phyloP scores from a whole-genome alignment of 2,113 vertebrate species.

The Rallus limicola region DNA sequence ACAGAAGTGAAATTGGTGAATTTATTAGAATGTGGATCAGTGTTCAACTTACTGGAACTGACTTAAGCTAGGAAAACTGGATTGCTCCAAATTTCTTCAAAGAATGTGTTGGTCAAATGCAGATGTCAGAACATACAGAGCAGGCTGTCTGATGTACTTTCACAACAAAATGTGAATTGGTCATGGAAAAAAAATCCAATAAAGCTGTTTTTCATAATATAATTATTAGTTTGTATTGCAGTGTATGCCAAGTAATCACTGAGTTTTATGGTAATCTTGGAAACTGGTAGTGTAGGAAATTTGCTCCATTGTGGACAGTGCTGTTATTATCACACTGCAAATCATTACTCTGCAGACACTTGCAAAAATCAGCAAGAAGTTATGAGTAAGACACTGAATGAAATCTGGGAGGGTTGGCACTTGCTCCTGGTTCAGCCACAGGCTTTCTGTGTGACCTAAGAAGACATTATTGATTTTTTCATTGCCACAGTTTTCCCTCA shows the following conservation, averaged over 20 bases:
- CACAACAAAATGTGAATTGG: not conserved
- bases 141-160: not conserved
- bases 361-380: slow-evolving; percentile 36
- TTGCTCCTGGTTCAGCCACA: slow-evolving; percentile 6
- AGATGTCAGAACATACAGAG: not conserved
- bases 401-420: slow-evolving; percentile 26
- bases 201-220: slow-evolving; percentile 6
- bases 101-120: not conserved
- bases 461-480: not conserved
- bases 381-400: slow-evolving; percentile 1
- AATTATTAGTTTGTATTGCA: not conserved
- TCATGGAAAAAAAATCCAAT: not conserved
- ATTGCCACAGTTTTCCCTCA: not conserved
- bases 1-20: not conserved
- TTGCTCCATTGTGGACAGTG: not conserved
- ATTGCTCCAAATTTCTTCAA: not conserved
- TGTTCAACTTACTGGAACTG: not conserved
- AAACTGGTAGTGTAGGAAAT: not conserved
- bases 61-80: not conserved
- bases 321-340: slow-evolving; percentile 13
- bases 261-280: slow-evolving; percentile 11
- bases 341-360: slow-evolving; percentile 13
- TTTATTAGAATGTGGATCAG: not conserved
- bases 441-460: not conserved
- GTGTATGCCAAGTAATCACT: not conserved